Evolutionary conservation across 2,888 invertebrate species (phyloP), one percentile per base, ranked within the genome.

Genomic region (Uloborus plumipes): DNA sequence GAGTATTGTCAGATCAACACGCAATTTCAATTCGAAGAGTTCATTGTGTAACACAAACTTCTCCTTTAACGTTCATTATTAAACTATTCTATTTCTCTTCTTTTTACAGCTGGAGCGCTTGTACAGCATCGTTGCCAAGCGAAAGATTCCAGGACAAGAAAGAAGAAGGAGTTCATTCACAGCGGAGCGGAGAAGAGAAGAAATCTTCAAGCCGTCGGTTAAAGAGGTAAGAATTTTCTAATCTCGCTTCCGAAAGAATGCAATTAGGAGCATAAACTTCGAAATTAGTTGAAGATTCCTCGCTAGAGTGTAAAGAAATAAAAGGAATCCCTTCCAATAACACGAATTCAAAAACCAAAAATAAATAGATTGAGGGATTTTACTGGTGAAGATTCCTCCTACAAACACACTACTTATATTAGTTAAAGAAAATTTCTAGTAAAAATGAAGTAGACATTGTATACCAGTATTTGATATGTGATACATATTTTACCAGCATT

Each of bases 161-260:
- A 69, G 87, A 4, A 84, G 86, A 18, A 86, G 88, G 59, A 85
- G 87, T 7, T 88, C 89, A 22, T 88, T 89, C 61, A 88, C 89
- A 65, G 86, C 88, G 62, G 88, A 89, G 70, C 86, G 87, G 72
- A 87, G 87, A 51, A 85, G 87, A 59, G 86, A 88, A 50, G 88
- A 88, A 78, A 87, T 88, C 26, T 87, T 88, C 4, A 88, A 88
- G 71, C 88, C 88, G 62, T 86, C 87, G 3, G 86, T 88, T n/a
- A 87, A 87, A 86, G 87, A 88, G 86, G 88, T 88, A 85, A 85
- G 66, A 39, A 20, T n/a, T 55, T 53, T 15, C 9, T 22, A 31
- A 62, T 15, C 26, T n/a, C 31, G 20, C 22, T 39, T 39, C 39
- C 11, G 11, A 39, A 39, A 39, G 39, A 39, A 39, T 39, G 39